Percentiles rank a stretch among this genome's conserved stretches.
phyloP scores from a whole-genome alignment of 1,140 invertebrate genomes.

The Aphelenchoides avenae region DNA sequence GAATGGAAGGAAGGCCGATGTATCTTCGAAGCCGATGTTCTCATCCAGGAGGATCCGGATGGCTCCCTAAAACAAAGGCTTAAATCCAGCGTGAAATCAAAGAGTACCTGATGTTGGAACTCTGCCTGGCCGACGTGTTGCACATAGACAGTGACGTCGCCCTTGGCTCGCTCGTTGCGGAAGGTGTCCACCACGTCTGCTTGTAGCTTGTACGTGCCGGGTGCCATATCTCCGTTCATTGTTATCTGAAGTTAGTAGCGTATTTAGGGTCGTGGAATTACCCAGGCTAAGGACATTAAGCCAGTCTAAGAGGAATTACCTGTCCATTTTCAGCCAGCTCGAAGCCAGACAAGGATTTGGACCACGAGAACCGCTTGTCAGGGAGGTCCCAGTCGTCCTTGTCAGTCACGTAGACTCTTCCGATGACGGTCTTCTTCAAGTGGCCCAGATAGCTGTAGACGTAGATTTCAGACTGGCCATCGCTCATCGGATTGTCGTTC shows the following conservation, averaged over 20 bases:
- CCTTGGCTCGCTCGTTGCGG: constrained; percentile 38
- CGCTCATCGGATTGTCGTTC: constrained; percentile 58
- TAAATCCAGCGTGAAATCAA: no score
- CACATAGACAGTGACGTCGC: constrained; percentile 49
- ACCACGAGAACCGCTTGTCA: constrained; percentile 46
- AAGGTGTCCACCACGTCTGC: constrained; percentile 47
- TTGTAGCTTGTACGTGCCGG: constrained; percentile 49
- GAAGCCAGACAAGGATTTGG: constrained; percentile 29
- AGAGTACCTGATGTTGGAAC: constrained; percentile 51
- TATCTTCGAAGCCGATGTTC: constrained; percentile 10
- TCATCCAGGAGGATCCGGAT: constrained; percentile 22
- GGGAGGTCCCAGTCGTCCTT: constrained; percentile 56
- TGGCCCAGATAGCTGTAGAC: constrained; percentile 57
- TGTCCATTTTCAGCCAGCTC: constrained; percentile 28
- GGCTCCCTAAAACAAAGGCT: no score
- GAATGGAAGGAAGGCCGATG: constrained; percentile 21
- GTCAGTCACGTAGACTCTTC: constrained; percentile 51
- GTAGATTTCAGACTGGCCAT: constrained; percentile 47
- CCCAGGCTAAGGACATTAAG: no score
- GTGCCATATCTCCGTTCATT: constrained; percentile 47
- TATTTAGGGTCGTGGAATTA: no score
- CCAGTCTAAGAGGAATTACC: no score
- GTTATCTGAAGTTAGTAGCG: no score
- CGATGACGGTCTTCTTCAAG: constrained; percentile 48
- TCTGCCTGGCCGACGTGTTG: constrained; percentile 32